Conservation (phyloP, 2,797 vertebrate genomes). For the Neoniphon sammara region DNA sequence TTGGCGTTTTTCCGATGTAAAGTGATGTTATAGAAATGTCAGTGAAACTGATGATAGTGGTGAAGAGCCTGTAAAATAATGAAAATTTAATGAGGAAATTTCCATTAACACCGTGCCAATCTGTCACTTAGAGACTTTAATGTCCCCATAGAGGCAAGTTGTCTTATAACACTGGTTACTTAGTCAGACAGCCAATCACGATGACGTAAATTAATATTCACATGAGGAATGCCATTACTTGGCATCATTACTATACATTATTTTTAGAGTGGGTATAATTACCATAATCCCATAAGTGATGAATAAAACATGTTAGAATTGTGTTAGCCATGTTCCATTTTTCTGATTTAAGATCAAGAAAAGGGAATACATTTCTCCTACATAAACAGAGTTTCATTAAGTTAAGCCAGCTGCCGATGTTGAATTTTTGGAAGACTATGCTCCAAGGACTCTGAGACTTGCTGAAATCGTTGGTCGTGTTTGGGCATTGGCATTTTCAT, state of each 20-base stretch:
- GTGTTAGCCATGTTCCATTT: background rate
- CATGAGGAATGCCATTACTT: constrained; percentile 1
- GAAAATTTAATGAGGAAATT: constrained; percentile 28
- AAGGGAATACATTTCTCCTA: too few relatives aligned
- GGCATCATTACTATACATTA: background rate
- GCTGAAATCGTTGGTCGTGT: background rate
- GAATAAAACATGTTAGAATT: constrained; percentile 19
- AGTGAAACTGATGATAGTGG: constrained; percentile 14
- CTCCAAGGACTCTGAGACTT: background rate
- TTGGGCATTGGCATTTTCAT: background rate
- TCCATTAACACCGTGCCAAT: constrained; percentile 7
- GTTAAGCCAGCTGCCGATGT: background rate
- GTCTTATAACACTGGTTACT: background rate
- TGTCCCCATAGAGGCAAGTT: background rate
- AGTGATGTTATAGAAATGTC: constrained; percentile 25
- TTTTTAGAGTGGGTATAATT: background rate
- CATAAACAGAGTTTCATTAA: background rate
- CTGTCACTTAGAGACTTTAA: constrained; percentile 24
- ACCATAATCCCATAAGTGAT: background rate
- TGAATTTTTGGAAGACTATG: too few relatives aligned
- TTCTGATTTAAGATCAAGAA: background rate
- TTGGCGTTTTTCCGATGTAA: background rate
- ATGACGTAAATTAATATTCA: constrained; percentile 1
- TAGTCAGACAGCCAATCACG: constrained; percentile 25
- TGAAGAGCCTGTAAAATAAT: constrained; percentile 26